Conservation (phyloP, 2,113 vertebrate genomes). For the Oplegnathus fasciatus region DNA sequence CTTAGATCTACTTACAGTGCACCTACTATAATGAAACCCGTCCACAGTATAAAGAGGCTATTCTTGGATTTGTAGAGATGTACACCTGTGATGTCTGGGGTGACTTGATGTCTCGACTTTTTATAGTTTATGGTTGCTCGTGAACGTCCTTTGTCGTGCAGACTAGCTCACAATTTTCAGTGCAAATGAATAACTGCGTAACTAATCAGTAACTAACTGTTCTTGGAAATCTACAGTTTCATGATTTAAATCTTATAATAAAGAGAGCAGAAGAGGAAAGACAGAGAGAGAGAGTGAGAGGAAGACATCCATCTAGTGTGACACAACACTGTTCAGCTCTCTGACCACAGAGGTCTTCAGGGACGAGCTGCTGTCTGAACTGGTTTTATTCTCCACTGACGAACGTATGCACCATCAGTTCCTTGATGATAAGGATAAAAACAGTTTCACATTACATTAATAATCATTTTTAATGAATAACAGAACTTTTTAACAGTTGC, state of each 20-base stretch:
- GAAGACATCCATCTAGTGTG: conserved; percentile 55
- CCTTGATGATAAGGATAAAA: not conserved
- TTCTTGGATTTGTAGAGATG: conserved; percentile 15
- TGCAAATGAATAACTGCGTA: not conserved
- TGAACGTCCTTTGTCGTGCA: not conserved
- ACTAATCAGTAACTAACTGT: not conserved
- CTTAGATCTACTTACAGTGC: conserved; percentile 32
- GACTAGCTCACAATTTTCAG: not conserved
- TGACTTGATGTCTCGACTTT: conserved; percentile 1
- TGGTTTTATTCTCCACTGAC: conserved; percentile 43
- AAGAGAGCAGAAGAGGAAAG: conserved; percentile 2
- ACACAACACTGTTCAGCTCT: conserved; percentile 55
- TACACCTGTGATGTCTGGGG: conserved; percentile 12
- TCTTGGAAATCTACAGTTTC: not conserved
- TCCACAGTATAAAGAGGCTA: conserved; percentile 4
- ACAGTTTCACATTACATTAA: not conserved
- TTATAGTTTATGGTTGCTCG: not conserved
- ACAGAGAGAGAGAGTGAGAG: conserved; percentile 14
- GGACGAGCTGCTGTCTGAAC: conserved; percentile 69
- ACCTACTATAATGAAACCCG: not conserved
- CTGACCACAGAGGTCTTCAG: conserved; percentile 65
- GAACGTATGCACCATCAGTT: not conserved
- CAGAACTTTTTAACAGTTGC: not conserved
- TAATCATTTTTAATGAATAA: not conserved
- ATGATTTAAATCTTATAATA: not conserved